Percentiles rank a stretch among this genome's conserved stretches.
phyloP scores from a whole-genome alignment of 2,888 invertebrate species.

The Blastobasis lacticolella region DNA sequence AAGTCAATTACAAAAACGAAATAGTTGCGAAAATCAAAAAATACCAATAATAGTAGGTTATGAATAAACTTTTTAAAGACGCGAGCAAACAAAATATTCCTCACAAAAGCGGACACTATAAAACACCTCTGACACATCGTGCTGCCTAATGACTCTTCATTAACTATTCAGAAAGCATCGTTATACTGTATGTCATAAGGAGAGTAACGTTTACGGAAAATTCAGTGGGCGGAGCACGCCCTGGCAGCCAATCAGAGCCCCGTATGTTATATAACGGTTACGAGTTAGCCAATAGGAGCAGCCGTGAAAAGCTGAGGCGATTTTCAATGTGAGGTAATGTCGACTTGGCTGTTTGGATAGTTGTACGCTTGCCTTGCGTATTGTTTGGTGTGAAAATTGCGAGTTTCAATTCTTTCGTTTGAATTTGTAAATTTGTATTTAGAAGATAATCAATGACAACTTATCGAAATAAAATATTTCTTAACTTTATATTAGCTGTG shows the following conservation, averaged over 20 bases:
- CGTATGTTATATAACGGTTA: slow-evolving; percentile 45
- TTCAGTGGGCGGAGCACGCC: slow-evolving; percentile 39
- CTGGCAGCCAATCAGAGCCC: slow-evolving; percentile 38
- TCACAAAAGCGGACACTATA: slow-evolving; percentile 11
- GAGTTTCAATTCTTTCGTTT: neutral
- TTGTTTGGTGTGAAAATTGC: neutral
- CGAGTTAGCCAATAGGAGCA: slow-evolving; percentile 34
- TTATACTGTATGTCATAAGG: slow-evolving; percentile 48
- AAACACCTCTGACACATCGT: slow-evolving; percentile 21
- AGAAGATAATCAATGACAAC: neutral
- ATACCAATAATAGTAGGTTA: too few relatives aligned
- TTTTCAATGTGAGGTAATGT: slow-evolving; percentile 12
- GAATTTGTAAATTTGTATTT: neutral
- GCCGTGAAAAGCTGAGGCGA: slow-evolving; percentile 24
- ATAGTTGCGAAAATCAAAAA: too few relatives aligned
- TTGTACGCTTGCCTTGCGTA: neutral
- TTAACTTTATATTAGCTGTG: neutral
- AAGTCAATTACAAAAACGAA: too few relatives aligned
- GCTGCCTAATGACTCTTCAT: slow-evolving; percentile 52
- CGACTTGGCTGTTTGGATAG: slow-evolving; percentile 3
- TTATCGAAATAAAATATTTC: neutral
- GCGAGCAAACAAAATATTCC: too few relatives aligned
- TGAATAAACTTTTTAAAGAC: too few relatives aligned
- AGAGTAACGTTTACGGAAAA: slow-evolving; percentile 27
- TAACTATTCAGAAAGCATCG: slow-evolving; percentile 48